Base-by-base conservation (phyloP, 2,888 invertebrate species). In the Isotomurus palustris region DNA sequence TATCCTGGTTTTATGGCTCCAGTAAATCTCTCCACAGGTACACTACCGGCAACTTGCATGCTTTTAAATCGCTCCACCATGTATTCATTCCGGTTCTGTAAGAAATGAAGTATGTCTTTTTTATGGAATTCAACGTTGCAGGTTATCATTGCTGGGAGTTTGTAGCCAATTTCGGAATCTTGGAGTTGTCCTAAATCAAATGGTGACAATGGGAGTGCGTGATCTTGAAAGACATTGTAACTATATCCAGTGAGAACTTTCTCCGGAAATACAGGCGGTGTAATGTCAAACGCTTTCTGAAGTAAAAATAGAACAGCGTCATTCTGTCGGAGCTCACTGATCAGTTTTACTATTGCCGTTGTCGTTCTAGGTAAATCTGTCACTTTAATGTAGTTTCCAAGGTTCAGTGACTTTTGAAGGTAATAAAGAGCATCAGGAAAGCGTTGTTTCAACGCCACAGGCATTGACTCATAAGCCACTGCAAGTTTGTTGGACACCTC, bases 111-210 rank as follows among this genome's bases (percentile, higher is more conserved):
- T 21, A 52, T 24, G 14, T 60, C 49, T 3, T 32, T 44, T 2
- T n/a, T n/a, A 14, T 40, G 14, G 2, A 22, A 43, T 2, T 3
- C 36, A 1, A 45, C 27, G 22, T 24, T 28, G 19, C 58, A 60
- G 1, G 56, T 48, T 8, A 64, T 5, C 2, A 19, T 5, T 0
- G 21, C 47, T 5, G 64, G 59, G 6, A 64, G 21, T 43, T 52
- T 21, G 19, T 58, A 64, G 2, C 61, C 64, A 45, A 61, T 61
- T 21, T 64, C 61, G 8, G 64, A 56, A 19, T 47, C 48, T 1
- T 38, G 38, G 1, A 41, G 6, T 8, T 51, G 35, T 6, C 54
- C 55, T 2, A 64, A 10, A 4, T 48, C 22, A 32, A 59, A 54
- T 0, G 64, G 64, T 0, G 57, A 57, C 0, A 12, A 38, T 0